phyloP scores from a whole-genome alignment of 2,797 vertebrate genomes.

The Lithobates pipiens region DNA sequence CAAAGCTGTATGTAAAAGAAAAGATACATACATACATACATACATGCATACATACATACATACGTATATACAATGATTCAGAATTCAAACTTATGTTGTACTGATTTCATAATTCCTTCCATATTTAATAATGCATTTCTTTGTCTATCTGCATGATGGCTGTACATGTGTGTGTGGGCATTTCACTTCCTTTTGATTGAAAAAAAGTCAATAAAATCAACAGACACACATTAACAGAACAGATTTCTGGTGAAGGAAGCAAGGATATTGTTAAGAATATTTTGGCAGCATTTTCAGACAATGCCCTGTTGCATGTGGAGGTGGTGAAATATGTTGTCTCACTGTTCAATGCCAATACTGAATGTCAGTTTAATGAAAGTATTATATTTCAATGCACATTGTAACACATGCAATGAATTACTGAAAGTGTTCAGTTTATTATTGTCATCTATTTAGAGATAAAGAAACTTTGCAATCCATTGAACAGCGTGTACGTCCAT shows the following conservation, averaged over 20 bases:
- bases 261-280: constrained; percentile 74
- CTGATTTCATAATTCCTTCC: neutral
- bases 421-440: neutral
- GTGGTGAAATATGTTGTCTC: constrained; percentile 68
- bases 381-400: neutral
- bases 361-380: constrained; percentile 40
- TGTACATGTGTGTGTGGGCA: constrained; percentile 49
- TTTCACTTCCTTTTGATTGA: constrained; percentile 65
- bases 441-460: neutral
- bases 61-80: neutral
- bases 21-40: neutral
- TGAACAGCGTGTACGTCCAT: neutral
- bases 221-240: constrained; percentile 67
- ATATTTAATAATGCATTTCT: constrained; percentile 26
- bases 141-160: constrained; percentile 26
- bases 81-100: neutral
- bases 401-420: neutral
- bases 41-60: neutral
- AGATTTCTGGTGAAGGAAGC: constrained; percentile 77
- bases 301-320: constrained; percentile 65
- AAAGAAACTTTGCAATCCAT: neutral
- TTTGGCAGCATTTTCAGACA: constrained; percentile 74
- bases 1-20: neutral
- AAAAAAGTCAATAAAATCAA: constrained; percentile 64
- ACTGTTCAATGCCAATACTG: constrained; percentile 79